Conservation (phyloP, 2,888 invertebrate genomes). For the Meloe dianella region DNA sequence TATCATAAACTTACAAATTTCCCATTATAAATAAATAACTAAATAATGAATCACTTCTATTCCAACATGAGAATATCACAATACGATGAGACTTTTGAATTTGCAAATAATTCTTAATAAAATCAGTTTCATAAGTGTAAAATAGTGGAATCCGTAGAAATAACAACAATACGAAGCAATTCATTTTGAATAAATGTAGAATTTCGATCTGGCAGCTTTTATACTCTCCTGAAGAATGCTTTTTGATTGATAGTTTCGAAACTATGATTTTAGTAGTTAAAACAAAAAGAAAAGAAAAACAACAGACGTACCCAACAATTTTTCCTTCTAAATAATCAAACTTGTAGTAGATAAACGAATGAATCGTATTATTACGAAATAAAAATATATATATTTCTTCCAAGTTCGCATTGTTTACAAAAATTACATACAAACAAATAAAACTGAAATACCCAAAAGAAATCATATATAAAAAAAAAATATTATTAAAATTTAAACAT, state of each 20-base stretch:
- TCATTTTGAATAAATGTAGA: background rate
- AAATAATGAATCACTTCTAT: background rate
- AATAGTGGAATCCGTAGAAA: background rate
- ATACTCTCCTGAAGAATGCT: too few species aligned
- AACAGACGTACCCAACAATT: too few species aligned
- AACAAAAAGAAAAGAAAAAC: too few species aligned
- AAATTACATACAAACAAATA: background rate
- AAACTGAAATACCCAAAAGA: background rate
- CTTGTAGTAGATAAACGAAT: too few species aligned
- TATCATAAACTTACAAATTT: background rate
- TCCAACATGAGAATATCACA: background rate
- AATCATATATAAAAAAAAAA: background rate
- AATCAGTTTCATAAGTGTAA: background rate
- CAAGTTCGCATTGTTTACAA: background rate
- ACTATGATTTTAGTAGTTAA: too few species aligned
- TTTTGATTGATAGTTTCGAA: too few species aligned
- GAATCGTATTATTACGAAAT: background rate
- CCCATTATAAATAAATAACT: background rate
- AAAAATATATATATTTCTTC: background rate
- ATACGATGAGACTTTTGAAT: background rate
- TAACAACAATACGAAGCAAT: background rate
- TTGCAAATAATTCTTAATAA: background rate
- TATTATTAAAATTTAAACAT: constrained; percentile 23
- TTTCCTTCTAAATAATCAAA: too few species aligned
- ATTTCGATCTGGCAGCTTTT: too few species aligned